phyloP scores from a whole-genome alignment of 2,113 vertebrate species.

The Hipposideros armiger region DNA sequence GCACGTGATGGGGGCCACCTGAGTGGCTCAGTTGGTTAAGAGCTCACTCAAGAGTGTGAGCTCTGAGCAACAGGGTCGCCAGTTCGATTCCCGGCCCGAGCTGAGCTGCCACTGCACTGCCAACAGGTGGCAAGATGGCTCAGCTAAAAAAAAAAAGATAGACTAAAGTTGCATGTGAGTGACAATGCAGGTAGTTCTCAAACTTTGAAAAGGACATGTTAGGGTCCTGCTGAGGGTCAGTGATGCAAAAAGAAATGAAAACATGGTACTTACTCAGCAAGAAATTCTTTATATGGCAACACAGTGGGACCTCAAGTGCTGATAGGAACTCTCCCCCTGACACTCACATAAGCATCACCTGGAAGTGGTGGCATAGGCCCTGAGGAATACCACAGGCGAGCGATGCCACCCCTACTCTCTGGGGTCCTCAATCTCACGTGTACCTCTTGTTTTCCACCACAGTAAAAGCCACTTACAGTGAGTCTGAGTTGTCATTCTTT shows the following conservation, averaged over 20 bases:
- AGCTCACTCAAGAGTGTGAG: no score
- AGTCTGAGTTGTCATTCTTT: neutral
- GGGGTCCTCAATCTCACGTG: neutral
- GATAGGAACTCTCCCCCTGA: neutral
- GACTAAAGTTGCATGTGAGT: neutral
- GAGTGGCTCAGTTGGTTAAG: no score
- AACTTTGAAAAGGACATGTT: neutral
- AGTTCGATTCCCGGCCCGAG: no score
- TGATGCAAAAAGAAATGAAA: neutral
- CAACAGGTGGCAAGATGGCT: no score
- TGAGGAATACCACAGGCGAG: neutral
- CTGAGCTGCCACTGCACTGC: no score
- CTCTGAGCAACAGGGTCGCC: no score
- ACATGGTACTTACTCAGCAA: neutral
- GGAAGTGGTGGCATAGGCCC: neutral
- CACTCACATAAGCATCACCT: neutral
- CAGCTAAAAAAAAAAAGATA: no score
- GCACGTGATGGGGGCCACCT: no score
- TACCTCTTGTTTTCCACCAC: neutral
- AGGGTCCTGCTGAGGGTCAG: neutral
- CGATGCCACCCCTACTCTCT: no score
- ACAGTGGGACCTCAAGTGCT: neutral
- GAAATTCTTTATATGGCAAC: neutral
- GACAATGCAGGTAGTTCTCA: neutral
- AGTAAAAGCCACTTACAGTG: neutral